Conservation (phyloP, 1,140 invertebrate genomes). For the Panagrolaimus sp. region DNA sequence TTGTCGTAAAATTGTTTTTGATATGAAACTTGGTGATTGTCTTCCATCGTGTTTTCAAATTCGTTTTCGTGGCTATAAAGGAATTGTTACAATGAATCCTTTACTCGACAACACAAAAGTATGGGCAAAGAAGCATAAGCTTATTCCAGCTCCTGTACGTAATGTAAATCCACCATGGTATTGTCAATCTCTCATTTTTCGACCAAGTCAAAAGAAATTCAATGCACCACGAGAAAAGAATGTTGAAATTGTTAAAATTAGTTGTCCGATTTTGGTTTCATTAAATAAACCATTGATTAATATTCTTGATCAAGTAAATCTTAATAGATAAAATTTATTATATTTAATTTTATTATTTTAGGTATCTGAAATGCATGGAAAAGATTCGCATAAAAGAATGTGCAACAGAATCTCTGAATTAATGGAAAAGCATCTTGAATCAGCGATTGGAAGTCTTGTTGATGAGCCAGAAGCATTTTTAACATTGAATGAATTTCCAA, state of each 20-base stretch:
- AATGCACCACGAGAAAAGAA: not conserved
- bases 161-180: too few relatives aligned
- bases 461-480: not conserved
- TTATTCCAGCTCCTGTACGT: too few relatives aligned
- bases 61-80: conserved; percentile 14
- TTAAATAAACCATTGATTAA: conserved; percentile 17
- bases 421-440: conserved; percentile 18
- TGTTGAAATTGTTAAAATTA: conserved; percentile 19
- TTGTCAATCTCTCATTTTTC: not conserved
- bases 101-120: not conserved
- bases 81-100: conserved; percentile 3
- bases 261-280: not conserved
- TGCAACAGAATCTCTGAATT: conserved; percentile 34
- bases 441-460: not conserved
- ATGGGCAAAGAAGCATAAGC: conserved; percentile 14
- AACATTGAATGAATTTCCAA: not conserved
- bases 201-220: conserved; percentile 13
- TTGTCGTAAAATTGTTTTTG: conserved; percentile 24
- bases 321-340: not conserved
- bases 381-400: not conserved
- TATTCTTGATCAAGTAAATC: conserved; percentile 16
- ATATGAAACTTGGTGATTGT: not conserved
- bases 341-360: not conserved
- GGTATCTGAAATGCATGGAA: conserved; percentile 10
- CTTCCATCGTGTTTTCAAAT: conserved; percentile 13